These are phyloP conservation scores for Brachionus manjavacas DNA, from an alignment of 1,140 invertebrate genomes.

Conservation along the genomic window DNA sequence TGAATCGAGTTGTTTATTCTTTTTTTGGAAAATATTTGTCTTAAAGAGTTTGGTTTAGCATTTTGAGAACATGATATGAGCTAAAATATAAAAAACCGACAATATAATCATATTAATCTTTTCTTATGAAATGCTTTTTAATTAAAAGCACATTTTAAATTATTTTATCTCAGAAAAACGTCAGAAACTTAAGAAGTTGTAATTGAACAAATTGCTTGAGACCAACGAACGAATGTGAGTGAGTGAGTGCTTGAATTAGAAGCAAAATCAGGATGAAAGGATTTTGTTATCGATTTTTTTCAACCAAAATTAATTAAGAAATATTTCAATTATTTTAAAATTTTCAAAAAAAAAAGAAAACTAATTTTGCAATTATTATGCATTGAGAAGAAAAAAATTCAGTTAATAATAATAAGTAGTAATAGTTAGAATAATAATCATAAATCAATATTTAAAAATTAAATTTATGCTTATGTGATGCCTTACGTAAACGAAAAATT, in stretches of 20 bases:
- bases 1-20: not conserved
- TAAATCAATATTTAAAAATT: slow-evolving; percentile 38
- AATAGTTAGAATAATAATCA: slow-evolving; percentile 29
- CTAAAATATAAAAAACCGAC: not conserved
- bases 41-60: not conserved
- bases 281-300: slow-evolving; percentile 24
- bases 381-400: not conserved
- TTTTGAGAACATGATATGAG: not conserved
- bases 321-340: not conserved
- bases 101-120: not conserved
- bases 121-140: not conserved
- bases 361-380: slow-evolving; percentile 28
- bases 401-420: not conserved
- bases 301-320: not conserved
- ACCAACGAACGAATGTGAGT: not conserved
- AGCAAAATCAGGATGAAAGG: not conserved
- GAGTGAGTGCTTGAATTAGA: not conserved
- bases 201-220: not conserved
- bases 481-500: not conserved
- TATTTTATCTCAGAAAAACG: not conserved
- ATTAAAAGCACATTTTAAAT: not conserved
- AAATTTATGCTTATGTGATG: slow-evolving; percentile 28
- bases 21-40: not conserved
- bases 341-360: not conserved
- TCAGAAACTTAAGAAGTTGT: not conserved